phyloP scores from a whole-genome alignment of 2,797 vertebrate species.

The Pseudochaenichthys georgianus region DNA sequence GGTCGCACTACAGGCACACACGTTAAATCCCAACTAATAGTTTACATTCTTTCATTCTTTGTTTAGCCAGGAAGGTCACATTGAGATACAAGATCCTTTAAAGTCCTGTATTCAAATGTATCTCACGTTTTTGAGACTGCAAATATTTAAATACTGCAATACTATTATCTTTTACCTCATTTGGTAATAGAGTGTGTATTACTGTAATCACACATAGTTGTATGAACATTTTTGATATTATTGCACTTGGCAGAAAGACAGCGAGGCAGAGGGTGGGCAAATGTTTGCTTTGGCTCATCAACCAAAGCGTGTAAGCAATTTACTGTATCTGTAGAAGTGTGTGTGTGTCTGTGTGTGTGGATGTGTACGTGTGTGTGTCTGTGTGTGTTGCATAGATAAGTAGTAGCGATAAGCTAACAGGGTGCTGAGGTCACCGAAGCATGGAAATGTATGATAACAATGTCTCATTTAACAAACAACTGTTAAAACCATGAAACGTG shows the following conservation, averaged over 20 bases:
- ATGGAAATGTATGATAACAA: conserved; percentile 21
- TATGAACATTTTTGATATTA: too few relatives aligned
- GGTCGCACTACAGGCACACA: neutral
- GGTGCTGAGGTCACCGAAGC: conserved; percentile 9
- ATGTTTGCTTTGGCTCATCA: conserved; percentile 9
- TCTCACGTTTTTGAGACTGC: too few relatives aligned
- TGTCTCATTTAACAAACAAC: conserved; percentile 20
- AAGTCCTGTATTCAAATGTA: too few relatives aligned
- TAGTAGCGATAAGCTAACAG: conserved; percentile 16
- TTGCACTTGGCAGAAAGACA: neutral
- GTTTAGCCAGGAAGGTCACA: too few relatives aligned
- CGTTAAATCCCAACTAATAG: too few relatives aligned
- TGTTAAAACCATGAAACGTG: neutral
- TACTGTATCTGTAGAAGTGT: neutral
- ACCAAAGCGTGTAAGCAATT: conserved; percentile 3
- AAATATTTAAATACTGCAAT: too few relatives aligned
- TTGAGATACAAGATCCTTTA: too few relatives aligned
- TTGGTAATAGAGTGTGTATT: too few relatives aligned
- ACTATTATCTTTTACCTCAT: too few relatives aligned
- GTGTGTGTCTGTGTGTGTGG: conserved; percentile 1
- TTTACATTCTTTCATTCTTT: too few relatives aligned
- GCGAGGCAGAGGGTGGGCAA: neutral
- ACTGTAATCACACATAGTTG: too few relatives aligned
- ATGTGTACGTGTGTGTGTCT: neutral
- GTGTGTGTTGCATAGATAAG: conserved; percentile 6